phyloP scores from a whole-genome alignment of 2,113 vertebrate genomes.

The Haemorhous mexicanus region DNA sequence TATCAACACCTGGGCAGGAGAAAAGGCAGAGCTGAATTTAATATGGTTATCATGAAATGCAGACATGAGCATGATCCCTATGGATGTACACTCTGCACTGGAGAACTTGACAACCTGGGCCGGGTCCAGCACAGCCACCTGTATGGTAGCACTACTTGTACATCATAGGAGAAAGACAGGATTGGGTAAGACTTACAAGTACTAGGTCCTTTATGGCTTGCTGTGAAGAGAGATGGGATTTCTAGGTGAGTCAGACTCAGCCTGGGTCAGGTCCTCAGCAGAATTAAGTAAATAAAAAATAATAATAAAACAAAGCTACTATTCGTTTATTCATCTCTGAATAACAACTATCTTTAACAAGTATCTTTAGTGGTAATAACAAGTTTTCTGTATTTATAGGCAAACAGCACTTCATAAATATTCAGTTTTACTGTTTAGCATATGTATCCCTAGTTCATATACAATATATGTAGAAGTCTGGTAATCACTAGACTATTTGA shows the following conservation, averaged over 20 bases:
- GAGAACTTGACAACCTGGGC: not conserved
- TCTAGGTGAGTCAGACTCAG: not conserved
- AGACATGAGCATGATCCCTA: accelerated
- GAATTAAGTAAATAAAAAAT: not conserved
- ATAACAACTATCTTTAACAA: not conserved
- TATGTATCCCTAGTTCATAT: not conserved
- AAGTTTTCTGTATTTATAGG: not conserved
- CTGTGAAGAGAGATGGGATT: not conserved
- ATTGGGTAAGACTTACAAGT: not conserved
- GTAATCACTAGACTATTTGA: not conserved
- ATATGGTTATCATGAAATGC: accelerated
- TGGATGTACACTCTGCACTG: not conserved
- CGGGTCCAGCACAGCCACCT: not conserved
- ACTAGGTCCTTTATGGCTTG: not conserved
- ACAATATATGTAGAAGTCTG: not conserved
- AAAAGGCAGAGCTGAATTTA: not conserved
- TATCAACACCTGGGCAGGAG: not conserved
- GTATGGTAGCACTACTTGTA: too few species aligned
- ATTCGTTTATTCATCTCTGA: not conserved
- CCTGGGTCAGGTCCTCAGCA: not conserved
- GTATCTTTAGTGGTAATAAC: not conserved
- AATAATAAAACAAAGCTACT: not conserved
- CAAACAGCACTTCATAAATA: not conserved
- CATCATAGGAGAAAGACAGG: not conserved
- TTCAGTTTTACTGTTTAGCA: not conserved